A percentile compares a stretch with the other conserved stretches of the same genome.
phyloP scores from a whole-genome alignment of 2,113 vertebrate genomes.

The Erpornis zantholeuca region DNA sequence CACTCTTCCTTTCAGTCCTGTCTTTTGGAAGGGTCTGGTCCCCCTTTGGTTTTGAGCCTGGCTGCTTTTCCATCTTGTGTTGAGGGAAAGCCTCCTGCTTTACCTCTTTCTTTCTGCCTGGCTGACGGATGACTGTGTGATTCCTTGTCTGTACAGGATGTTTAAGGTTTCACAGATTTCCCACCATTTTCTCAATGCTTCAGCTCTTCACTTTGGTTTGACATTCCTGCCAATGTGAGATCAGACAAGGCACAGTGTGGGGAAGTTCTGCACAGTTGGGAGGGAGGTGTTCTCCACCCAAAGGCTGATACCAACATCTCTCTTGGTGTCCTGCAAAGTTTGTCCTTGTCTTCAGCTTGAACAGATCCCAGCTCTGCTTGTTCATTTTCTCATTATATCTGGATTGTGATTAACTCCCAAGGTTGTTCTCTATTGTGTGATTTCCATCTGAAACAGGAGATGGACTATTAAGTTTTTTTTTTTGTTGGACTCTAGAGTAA shows the following conservation, averaged over 20 bases:
- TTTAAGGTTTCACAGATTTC: background rate
- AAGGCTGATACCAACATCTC: background rate
- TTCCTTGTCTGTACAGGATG: background rate
- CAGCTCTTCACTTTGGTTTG: background rate
- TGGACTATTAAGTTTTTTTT: background rate
- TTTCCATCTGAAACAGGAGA: background rate
- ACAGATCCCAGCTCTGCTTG: background rate
- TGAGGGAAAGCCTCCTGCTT: background rate
- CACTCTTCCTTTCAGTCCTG: background rate
- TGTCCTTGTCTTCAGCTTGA: background rate
- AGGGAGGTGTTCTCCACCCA: background rate
- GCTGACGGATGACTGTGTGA: background rate
- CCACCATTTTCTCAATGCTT: background rate
- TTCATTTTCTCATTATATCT: background rate
- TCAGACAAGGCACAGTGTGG: background rate
- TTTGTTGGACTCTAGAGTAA: background rate
- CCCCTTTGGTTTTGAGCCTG: background rate
- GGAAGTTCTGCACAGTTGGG: background rate
- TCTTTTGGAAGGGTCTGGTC: background rate
- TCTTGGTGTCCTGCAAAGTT: background rate
- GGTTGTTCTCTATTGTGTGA: background rate
- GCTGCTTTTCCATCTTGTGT: background rate
- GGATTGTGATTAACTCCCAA: background rate
- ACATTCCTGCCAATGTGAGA: background rate
- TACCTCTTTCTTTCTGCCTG: background rate